These are phyloP conservation scores for Orycteropus afer DNA, from an alignment of 2,113 vertebrate genomes.

Conservation along the genomic window DNA sequence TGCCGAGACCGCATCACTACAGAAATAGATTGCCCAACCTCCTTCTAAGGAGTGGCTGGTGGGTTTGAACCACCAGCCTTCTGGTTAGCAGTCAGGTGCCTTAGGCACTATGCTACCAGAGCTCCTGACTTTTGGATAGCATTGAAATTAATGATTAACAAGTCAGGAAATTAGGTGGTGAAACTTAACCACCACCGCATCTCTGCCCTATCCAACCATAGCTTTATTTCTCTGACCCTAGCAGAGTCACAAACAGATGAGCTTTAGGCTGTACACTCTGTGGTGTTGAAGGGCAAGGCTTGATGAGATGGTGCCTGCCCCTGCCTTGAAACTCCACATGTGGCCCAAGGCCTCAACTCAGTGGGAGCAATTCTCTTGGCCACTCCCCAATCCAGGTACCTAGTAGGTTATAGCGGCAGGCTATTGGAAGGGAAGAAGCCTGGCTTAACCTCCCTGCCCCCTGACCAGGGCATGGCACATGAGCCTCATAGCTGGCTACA, in stretches of 20 bases:
- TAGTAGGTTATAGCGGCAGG: neutral
- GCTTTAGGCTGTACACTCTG: neutral
- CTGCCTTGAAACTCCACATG: neutral
- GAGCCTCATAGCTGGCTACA: neutral
- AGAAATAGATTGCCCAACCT: too few species aligned
- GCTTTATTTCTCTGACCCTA: neutral
- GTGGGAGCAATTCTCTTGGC: neutral
- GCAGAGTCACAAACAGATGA: neutral
- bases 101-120: too few species aligned
- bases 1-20: too few species aligned
- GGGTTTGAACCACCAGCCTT: too few species aligned
- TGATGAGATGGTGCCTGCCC: neutral
- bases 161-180: neutral
- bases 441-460: neutral
- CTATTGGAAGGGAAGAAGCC: neutral
- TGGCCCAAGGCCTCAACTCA: neutral
- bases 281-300: neutral
- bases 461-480: neutral
- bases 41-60: too few species aligned
- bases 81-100: too few species aligned
- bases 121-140: neutral
- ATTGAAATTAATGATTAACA: slow-evolving; percentile 21
- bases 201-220: neutral
- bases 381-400: neutral
- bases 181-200: neutral